Base-by-base conservation (phyloP, 2,888 invertebrate species). In the Pyrrhia umbra region DNA sequence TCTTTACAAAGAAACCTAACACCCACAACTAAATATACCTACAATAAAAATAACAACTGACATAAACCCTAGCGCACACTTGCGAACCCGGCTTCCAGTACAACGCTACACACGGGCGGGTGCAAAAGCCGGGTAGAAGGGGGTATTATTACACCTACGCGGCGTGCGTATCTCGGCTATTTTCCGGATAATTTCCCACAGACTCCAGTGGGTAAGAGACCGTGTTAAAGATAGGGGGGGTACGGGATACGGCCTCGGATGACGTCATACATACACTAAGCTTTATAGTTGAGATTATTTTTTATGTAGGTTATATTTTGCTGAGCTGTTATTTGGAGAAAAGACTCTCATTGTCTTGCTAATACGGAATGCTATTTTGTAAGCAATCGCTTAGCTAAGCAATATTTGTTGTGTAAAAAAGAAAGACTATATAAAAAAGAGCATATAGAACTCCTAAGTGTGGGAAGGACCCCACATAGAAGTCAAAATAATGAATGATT, bases 151-250 rank as follows among this genome's bases (percentile, higher is more conserved):
- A 84, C 85, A 86, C 86, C 85, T 85, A 82, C 83, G 63, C 78
- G 77, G 83, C 75, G 75, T 81, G 84, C 81, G 84, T 83, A 85
- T 79, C 83, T 82, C 84, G 83, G 86, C 85, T 85, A 92, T 93
- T 93, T 92, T 92, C 91, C 92, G 86, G 89, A 87, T 91, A 91
- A 93, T 93, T 93, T 91, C 88, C 84, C 87, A 60, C 84, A 84
- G 83, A 79, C 81, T 82, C 75, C 77, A 85, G 88, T 88, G 73
- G 70, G 65, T 89, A 88, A 85, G 91, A 88, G 92, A 90, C 89
- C 89, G 90, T 87, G 90, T 73, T 88, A 86, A 88, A 88, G 80
- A 88, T 83, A 81, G 71, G 70, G 77, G 74, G 72, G 76, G n/a
- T 84, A 83, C 85, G 83, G 82, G 69, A 76, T 73, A 71, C 52